A percentile compares a stretch with the other conserved stretches of the same genome.
phyloP scores from a whole-genome alignment of 92 coral and sea anemone species.

The Plumapathes pennacea region DNA sequence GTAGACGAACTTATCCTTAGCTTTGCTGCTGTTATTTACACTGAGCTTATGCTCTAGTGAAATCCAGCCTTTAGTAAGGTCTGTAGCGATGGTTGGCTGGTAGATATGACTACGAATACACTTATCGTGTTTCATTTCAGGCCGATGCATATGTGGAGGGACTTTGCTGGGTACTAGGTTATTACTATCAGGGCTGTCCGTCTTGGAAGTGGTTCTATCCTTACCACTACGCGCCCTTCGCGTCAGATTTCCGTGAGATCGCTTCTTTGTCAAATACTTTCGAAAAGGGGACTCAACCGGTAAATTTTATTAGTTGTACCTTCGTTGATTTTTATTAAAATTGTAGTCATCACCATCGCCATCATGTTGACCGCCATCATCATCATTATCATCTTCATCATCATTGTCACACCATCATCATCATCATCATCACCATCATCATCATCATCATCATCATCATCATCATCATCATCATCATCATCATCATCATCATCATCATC shows the following conservation, averaged over 20 bases:
- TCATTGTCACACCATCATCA: neutral
- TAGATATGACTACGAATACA: too few species aligned
- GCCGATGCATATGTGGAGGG: slow-evolving; percentile 98
- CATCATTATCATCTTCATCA: neutral
- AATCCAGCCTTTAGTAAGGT: too few species aligned
- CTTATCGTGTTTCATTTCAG: slow-evolving; percentile 29
- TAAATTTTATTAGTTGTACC: slow-evolving; percentile 6
- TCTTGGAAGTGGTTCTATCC: slow-evolving; percentile 99
- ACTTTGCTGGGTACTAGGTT: slow-evolving; percentile 94
- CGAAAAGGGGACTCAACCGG: slow-evolving; percentile 94
- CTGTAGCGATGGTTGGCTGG: too few species aligned
- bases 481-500: neutral
- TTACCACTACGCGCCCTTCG: slow-evolving; percentile 96
- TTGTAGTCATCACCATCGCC: neutral
- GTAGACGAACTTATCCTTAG: neutral
- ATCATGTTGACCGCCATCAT: neutral
- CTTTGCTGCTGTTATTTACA: neutral
- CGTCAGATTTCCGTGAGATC: slow-evolving; percentile 94
- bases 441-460: neutral
- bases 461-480: neutral
- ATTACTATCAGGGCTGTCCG: slow-evolving; percentile 96
- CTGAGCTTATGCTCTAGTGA: too few species aligned
- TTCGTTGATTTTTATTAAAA: neutral
- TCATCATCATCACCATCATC: neutral
- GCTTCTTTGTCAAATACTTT: slow-evolving; percentile 70